phyloP scores from a whole-genome alignment of 1,140 invertebrate species.

The Trinorchestia longiramus region DNA sequence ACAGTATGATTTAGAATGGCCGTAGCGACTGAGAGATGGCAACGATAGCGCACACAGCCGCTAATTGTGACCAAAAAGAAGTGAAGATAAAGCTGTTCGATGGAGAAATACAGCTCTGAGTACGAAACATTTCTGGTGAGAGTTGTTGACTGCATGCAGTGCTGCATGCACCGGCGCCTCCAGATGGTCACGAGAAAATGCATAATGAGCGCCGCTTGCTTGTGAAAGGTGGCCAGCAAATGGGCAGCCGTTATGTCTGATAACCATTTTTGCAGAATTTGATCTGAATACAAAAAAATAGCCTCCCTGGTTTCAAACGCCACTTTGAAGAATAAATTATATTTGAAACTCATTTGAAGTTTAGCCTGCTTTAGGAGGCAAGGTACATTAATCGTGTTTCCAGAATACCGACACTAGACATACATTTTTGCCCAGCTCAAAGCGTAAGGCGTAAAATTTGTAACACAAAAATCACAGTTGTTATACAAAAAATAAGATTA shows the following conservation, averaged over 20 bases:
- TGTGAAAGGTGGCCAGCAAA: not conserved
- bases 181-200: not conserved
- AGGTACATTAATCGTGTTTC: not conserved
- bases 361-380: not conserved
- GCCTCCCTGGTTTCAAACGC: not conserved
- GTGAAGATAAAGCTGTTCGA: not conserved
- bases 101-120: not conserved
- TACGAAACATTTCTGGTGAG: not conserved
- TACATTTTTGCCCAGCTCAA: not conserved
- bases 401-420: not conserved
- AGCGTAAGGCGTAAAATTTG: not conserved
- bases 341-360: not conserved
- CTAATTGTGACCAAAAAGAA: slow-evolving; percentile 20
- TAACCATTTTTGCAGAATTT: not conserved
- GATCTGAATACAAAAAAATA: not conserved
- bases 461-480: not conserved
- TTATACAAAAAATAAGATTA: not conserved
- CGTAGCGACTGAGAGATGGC: not conserved
- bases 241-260: not conserved
- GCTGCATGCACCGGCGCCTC: not conserved
- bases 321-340: not conserved
- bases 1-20: slow-evolving; percentile 37
- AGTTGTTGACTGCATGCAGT: not conserved
- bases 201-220: not conserved
- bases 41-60: slow-evolving; percentile 29